Conservation (phyloP, 2,888 invertebrate genomes). For the Tachina grossa region DNA sequence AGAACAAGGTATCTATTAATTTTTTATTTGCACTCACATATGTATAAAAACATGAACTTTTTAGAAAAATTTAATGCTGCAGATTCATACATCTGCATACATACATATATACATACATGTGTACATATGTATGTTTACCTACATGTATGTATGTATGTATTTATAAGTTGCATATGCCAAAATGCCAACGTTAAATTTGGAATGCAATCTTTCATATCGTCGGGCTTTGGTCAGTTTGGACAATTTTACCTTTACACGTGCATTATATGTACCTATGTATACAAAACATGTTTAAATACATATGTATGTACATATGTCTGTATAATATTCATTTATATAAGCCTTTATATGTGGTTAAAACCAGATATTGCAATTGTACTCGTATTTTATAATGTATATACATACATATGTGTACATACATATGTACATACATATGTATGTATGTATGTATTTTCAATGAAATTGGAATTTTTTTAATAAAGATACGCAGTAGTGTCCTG, state of each 20-base stretch:
- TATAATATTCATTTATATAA: slow-evolving; percentile 17
- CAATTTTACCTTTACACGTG: no score
- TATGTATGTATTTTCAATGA: slow-evolving; percentile 21
- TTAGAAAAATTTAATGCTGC: background rate
- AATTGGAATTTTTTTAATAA: slow-evolving; percentile 14
- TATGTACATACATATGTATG: background rate
- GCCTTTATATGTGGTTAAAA: slow-evolving; percentile 51
- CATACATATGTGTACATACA: background rate
- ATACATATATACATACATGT: background rate
- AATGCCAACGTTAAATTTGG: background rate
- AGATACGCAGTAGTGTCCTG: no score
- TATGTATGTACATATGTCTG: background rate
- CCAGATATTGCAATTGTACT: slow-evolving; percentile 58
- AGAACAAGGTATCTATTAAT: background rate
- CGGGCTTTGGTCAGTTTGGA: background rate
- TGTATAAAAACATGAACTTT: background rate
- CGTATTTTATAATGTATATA: background rate
- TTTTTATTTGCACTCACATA: background rate
- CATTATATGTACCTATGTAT: background rate
- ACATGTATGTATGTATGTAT: background rate
- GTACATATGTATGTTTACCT: no score
- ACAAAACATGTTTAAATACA: background rate
- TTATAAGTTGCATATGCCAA: background rate
- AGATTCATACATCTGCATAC: background rate
- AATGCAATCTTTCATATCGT: background rate